Evolutionary conservation across 2,797 vertebrate genomes (phyloP).

Genomic region (Oceanodroma leucorhoa): DNA sequence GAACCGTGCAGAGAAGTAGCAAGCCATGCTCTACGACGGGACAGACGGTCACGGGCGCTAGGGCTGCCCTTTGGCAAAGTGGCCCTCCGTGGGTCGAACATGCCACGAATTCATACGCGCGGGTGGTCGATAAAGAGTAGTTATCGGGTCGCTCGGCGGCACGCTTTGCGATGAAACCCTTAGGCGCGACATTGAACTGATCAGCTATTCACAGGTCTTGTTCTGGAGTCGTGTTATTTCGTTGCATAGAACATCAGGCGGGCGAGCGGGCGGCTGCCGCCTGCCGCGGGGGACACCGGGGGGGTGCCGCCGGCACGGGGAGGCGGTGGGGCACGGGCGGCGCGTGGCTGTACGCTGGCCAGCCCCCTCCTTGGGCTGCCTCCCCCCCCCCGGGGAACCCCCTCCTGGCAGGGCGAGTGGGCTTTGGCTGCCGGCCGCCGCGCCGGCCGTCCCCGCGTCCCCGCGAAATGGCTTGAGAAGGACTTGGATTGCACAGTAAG

Average conservation of each 20-base stretch:
- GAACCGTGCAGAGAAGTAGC: constrained; percentile 90
- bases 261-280: constrained; percentile 84
- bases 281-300: constrained; percentile 60
- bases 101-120: constrained; percentile 92
- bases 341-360: neutral
- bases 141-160: constrained; percentile 78
- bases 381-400: neutral
- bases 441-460: constrained; percentile 45
- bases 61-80: constrained; percentile 93
- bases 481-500: constrained; percentile 83
- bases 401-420: neutral
- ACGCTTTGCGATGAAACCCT: constrained; percentile 81
- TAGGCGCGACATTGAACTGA: constrained; percentile 83
- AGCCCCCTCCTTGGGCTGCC: constrained; percentile 18
- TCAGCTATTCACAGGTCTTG: constrained; percentile 83
- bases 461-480: constrained; percentile 79
- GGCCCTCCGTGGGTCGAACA: constrained; percentile 88
- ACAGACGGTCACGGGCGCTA: constrained; percentile 88
- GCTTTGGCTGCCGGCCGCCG: neutral
- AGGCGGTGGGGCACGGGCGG: neutral
- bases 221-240: constrained; percentile 84
- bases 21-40: constrained; percentile 92
- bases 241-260: constrained; percentile 99
- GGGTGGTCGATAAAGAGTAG: constrained; percentile 86
- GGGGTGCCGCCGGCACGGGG: neutral